Base-by-base conservation (phyloP, 1,140 invertebrate species). In the Halotydeus destructor region DNA sequence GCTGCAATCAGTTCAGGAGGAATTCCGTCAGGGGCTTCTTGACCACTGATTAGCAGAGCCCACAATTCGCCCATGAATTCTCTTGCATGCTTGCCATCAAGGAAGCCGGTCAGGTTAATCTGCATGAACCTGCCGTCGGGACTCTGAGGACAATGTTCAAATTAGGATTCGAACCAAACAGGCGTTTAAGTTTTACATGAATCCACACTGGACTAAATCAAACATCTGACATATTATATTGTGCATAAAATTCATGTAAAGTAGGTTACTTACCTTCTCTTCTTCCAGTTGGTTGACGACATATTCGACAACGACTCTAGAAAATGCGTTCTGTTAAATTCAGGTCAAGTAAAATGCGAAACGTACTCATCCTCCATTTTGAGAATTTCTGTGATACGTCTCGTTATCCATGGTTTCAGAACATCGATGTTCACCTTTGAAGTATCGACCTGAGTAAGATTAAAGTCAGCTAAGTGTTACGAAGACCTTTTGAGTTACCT, bases 81-180 rank as follows among this genome's bases (percentile, higher is more conserved):
- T 33, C 91, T 71, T 9, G 94, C 88, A 67, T 96, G 94, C 62
- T 86, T 89, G 2, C 86, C 88, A 63, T 98, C 96, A 22, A 99
- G 64, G 62, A 99, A 99, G 9, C 94, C 94, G 27, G 93, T 98
- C 54, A 99, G 65, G 64, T 97, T 98, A 53, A 99, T 98, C 69
- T 98, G 93, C 76, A 99, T 96, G 61, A 91, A 83, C 60, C 88
- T 86, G 28, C 88, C 88, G 68, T 97, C 89, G 18, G 91, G 85
- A 66, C 63, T 59, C 69, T 74, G 56, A 26, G 56, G 59, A 49
- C 33, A 34, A 34, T 5, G 22, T 6, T 14, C 6, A 14, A 34
- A n/a, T 6, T n/a, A 38, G 5, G 9, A 37, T 9, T 4, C 19
- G 8, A 12, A 39, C 12, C 27, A 35, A 9, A n/a, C 9, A 6